Evolutionary conservation across 2,888 invertebrate species (phyloP), one percentile per base, ranked within the genome.

Genomic region (Lasioglossum malachurum): DNA sequence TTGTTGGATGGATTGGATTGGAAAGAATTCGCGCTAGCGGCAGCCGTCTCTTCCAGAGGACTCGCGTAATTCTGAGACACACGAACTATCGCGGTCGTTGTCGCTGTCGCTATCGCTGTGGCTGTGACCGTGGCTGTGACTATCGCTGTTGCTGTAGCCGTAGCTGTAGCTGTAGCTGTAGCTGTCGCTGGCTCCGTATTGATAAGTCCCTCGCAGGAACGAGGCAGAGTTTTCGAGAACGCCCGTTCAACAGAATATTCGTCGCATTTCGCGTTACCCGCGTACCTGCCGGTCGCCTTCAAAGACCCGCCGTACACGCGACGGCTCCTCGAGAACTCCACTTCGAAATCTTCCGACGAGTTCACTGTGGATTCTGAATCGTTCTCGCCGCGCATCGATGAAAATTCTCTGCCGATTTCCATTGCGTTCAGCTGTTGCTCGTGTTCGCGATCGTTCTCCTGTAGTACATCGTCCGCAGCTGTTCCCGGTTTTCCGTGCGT

Each of bases 1-100:
- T 95, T 95, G 90, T 93, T 95, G 95, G 95, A 95, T 95, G 95
- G 95, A 95, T 93, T 95, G 88, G 93, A 93, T 93, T 94, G 91
- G 85, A 81, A 88, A 73, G 89, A 84, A 84, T 78, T 83, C 14
- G 74, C 79, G 41, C 71, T 75, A 73, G 80, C 83, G 41, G 78
- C 74, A 12, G 41, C 78, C 49, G 69, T 57, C 10, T 53, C 82
- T 71, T 80, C 84, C 44, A 82, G 19, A 49, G 81, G 64, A 57
- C 49, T 87, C n/a, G 0, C 49, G n/a, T 76, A n/a, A 10, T 69
- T 38, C 23, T 46, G 67, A 10, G 76, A 74, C 8, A 72, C 23
- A 35, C 23, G 73, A 44, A 35, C 64, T 23, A 75, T 60, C 19
- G 64, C 64, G 64, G 64, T 64, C 35, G 64, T 35, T 3, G 64